Base-by-base conservation (phyloP, 1,140 invertebrate species). In the Drosophila pruinosa region DNA sequence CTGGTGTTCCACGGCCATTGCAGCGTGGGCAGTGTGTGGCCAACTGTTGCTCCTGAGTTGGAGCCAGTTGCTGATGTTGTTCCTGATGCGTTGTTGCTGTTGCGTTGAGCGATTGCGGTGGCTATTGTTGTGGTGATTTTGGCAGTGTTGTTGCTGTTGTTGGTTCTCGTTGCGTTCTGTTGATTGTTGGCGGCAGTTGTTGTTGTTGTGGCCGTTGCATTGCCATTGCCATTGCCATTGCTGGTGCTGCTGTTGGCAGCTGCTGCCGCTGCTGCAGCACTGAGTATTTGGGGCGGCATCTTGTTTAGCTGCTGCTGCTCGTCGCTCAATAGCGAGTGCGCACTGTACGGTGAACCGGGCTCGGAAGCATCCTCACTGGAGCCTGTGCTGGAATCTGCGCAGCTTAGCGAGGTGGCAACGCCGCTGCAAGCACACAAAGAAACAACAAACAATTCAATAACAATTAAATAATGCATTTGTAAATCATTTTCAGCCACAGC, bases 311-410 rank as follows among this genome's bases (percentile, higher is more conserved):
- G 59, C 22, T 38, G 34, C 41, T 59, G 78, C 57, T 77, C 75
- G 70, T 91, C 89, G 53, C 77, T 89, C 76, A 86, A 19, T 76
- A 74, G 78, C 91, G 92, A 92, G 92, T 93, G 80, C 86, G 93
- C 95, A 90, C 95, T 96, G 90, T 94, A 95, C 67, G 96, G 96
- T 34, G 95, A 96, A 24, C 95, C 95, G 24, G 96, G 96, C 91
- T 97, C 96, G 62, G 96, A 95, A 76, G 95, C 95, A 92, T 95
- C 95, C 91, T 95, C 95, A 89, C 94, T 95, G 50, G 94, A 95
- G 24, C 94, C 94, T 73, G 94, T 95, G 86, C 94, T 94, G 85
- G 92, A 93, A 74, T 95, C 94, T 10, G 94, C 94, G 77, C 94
- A 95, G 63, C 94, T 94, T 50, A 94, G 92, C 19, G 94, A 93